Conservation (phyloP, 2,888 invertebrate genomes). For the Philereme transversata region DNA sequence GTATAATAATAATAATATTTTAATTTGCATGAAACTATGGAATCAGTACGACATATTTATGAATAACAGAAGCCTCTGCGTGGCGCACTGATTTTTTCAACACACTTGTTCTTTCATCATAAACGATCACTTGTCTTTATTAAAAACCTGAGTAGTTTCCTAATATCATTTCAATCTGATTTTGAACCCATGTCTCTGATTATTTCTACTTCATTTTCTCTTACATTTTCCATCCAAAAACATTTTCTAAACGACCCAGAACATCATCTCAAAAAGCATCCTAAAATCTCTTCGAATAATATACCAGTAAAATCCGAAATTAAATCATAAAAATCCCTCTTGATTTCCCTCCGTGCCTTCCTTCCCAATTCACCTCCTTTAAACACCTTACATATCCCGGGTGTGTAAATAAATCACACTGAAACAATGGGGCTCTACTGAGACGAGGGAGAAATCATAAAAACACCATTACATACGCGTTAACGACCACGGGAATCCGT, state of each 20-base stretch:
- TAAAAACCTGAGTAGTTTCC: too few species aligned
- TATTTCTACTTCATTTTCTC: too few species aligned
- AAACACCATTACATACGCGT: conserved; percentile 63
- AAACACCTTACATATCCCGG: conserved; percentile 57
- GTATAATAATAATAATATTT: too few species aligned
- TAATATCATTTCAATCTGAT: too few species aligned
- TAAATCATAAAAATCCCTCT: conserved; percentile 40
- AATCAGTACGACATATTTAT: too few species aligned
- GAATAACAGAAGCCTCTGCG: too few species aligned
- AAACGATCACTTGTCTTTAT: too few species aligned
- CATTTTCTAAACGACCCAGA: conserved; percentile 17
- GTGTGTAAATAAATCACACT: conserved; percentile 59
- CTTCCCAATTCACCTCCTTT: conserved; percentile 41
- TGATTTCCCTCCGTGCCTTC: conserved; percentile 35
- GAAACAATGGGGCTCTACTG: conserved; percentile 56
- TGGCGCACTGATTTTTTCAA: too few species aligned
- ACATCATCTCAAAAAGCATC: conserved; percentile 17
- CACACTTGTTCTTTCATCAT: too few species aligned
- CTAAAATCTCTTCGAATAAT: conserved; percentile 21
- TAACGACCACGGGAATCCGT: conserved; percentile 49
- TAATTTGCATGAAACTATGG: too few species aligned
- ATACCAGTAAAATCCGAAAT: conserved; percentile 32
- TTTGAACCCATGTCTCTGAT: too few species aligned
- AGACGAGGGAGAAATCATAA: conserved; percentile 57
- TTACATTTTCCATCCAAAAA: background rate